Evolutionary conservation across 2,113 vertebrate species (phyloP).

Genomic region (Pterocles gutturalis): DNA sequence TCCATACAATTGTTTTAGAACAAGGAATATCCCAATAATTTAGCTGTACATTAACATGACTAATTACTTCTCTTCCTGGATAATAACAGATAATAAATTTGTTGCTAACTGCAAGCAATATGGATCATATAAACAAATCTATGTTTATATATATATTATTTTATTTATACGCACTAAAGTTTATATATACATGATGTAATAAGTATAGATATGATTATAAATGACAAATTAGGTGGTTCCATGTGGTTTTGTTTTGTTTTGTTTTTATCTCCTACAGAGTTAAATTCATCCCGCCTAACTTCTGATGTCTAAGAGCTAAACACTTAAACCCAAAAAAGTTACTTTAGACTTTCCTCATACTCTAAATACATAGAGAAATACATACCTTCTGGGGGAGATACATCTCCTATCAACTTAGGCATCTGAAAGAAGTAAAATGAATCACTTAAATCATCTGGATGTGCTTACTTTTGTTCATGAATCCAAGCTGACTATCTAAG

Average conservation of each 20-base stretch:
- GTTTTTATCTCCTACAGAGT: neutral
- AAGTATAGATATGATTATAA: neutral
- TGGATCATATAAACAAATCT: no score
- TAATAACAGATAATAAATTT: neutral
- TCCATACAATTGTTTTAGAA: neutral
- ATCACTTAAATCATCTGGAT: neutral
- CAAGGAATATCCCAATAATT: neutral
- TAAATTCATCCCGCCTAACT: neutral
- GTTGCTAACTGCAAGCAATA: neutral
- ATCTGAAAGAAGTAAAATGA: neutral
- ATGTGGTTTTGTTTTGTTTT: neutral
- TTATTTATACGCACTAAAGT: neutral
- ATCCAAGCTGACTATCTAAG: neutral
- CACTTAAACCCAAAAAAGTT: neutral
- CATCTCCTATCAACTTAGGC: neutral
- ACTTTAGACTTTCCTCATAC: neutral
- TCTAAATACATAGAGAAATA: neutral
- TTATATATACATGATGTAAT: no score
- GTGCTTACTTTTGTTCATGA: neutral
- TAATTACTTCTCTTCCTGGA: neutral
- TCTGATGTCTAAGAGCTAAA: neutral
- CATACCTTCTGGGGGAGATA: neutral
- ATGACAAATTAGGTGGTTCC: fast-evolving
- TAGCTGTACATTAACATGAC: neutral
- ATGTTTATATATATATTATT: neutral